A percentile compares a stretch with the other conserved stretches of the same genome.
Evolutionary conservation across 2,888 invertebrate genomes (phyloP).

Genomic region (Stenoptilia bipunctidactyla): DNA sequence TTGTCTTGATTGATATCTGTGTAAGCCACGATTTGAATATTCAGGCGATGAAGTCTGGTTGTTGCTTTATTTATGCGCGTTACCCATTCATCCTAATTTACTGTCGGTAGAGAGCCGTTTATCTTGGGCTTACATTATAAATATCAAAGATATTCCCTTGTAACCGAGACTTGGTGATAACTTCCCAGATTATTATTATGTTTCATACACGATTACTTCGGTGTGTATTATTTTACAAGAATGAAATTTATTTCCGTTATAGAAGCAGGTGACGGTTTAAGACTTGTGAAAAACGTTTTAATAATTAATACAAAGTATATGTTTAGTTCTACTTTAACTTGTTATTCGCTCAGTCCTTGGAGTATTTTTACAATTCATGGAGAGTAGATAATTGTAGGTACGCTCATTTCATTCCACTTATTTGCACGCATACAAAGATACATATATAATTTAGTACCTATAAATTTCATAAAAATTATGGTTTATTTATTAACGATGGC

Average conservation of each 20-base stretch:
- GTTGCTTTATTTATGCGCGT: conserved; percentile 25
- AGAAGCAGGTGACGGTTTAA: conserved; percentile 12
- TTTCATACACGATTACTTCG: conserved; percentile 26
- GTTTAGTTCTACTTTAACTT: no score
- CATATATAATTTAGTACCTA: no score
- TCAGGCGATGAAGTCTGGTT: conserved; percentile 17
- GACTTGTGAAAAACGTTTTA: no score
- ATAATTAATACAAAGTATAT: no score
- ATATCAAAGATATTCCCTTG: conserved; percentile 29
- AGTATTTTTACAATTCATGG: no score
- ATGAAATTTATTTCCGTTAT: conserved; percentile 4
- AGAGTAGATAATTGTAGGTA: no score
- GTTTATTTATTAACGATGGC: no score
- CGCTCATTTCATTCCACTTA: no score
- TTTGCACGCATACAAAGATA: no score
- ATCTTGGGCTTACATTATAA: conserved; percentile 30
- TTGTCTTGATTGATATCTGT: conserved; percentile 37
- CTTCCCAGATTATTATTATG: conserved; percentile 32
- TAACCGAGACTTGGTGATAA: conserved; percentile 28
- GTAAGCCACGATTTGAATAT: conserved; percentile 32
- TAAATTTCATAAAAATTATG: conserved; percentile 28
- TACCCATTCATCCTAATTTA: conserved; percentile 39
- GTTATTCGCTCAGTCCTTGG: no score
- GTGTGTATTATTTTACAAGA: conserved; percentile 24
- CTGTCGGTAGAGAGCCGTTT: conserved; percentile 31